phyloP scores from a whole-genome alignment of 2,797 vertebrate species.

The Cryptoblepharus egeriae region DNA sequence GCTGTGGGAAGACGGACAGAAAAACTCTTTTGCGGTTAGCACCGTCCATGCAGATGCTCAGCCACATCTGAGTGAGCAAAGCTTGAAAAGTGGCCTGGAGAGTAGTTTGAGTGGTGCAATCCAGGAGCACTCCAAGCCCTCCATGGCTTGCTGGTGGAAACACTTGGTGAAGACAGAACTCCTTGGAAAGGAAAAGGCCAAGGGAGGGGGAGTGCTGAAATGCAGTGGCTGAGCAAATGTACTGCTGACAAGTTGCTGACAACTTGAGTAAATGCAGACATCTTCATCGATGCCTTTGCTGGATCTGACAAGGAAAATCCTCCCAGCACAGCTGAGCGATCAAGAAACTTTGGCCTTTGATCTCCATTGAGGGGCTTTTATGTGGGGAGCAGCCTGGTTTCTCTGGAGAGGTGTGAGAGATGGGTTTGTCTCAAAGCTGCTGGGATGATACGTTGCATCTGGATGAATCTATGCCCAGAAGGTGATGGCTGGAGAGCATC shows the following conservation, averaged over 20 bases:
- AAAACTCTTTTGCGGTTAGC: neutral
- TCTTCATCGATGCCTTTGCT: slow-evolving; percentile 9
- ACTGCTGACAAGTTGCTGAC: too few species aligned
- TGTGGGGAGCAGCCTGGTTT: neutral
- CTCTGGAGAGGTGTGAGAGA: neutral
- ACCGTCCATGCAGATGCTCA: neutral
- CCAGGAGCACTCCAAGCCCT: slow-evolving; percentile 6
- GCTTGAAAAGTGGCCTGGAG: neutral
- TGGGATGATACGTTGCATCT: neutral
- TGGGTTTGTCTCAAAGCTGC: neutral
- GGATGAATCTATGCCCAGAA: neutral
- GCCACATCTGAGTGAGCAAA: neutral
- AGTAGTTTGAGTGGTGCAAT: neutral
- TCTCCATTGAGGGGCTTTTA: slow-evolving; percentile 18
- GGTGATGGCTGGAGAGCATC: neutral
- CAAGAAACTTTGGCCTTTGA: neutral
- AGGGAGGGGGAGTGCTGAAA: too few species aligned
- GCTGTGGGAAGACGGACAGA: neutral
- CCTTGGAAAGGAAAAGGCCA: neutral
- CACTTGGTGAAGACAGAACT: neutral
- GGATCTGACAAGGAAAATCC: neutral
- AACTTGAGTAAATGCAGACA: neutral
- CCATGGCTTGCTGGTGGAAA: neutral
- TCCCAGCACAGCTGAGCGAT: slow-evolving; percentile 7
- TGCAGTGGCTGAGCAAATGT: fast-evolving